Percentiles rank a stretch among this genome's conserved stretches.
Conservation (phyloP, 2,797 vertebrate genomes). For the Pantherophis vulpinus region DNA sequence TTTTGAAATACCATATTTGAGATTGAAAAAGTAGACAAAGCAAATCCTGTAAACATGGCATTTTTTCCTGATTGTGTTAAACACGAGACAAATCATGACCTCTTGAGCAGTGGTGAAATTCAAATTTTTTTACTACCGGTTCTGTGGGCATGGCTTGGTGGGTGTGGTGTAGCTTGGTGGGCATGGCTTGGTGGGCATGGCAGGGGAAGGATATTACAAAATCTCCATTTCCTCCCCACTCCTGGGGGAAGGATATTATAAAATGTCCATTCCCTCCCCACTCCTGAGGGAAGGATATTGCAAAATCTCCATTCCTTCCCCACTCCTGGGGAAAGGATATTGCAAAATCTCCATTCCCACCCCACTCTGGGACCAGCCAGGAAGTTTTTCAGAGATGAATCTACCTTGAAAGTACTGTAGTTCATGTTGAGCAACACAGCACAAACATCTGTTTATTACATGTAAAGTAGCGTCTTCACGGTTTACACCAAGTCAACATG, state of each 20-base stretch:
- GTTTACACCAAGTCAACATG: accelerated
- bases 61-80: background rate
- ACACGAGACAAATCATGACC: background rate
- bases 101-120: background rate
- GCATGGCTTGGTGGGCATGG: too few species aligned
- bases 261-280: too few species aligned
- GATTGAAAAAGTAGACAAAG: background rate
- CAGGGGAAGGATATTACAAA: too few species aligned
- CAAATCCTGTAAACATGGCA: background rate
- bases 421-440: background rate
- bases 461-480: background rate
- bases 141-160: too few species aligned
- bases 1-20: background rate
- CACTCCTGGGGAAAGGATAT: too few species aligned
- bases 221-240: too few species aligned
- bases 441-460: background rate
- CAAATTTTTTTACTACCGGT: too few species aligned
- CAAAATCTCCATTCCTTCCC: too few species aligned
- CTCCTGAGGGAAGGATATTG: too few species aligned
- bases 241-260: too few species aligned
- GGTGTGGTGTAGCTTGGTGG: too few species aligned
- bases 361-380: background rate
- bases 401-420: background rate
- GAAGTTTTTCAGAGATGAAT: background rate
- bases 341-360: too few species aligned